A percentile compares a stretch with the other conserved stretches of the same genome.
Evolutionary conservation across 2,888 invertebrate genomes (phyloP).

Genomic region (Sepiola atlantica): DNA sequence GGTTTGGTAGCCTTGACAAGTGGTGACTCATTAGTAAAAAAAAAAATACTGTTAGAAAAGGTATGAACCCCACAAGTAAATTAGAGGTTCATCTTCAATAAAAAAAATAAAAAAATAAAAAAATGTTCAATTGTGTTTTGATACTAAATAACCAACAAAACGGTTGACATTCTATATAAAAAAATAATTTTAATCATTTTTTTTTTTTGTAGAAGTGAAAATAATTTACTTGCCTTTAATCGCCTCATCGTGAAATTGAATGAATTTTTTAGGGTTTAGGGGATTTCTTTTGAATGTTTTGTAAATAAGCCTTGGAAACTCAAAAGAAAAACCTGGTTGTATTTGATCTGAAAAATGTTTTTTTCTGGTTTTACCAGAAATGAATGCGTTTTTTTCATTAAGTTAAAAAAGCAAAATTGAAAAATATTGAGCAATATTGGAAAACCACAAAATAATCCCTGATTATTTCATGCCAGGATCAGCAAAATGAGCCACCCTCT

Average conservation of each 20-base stretch:
- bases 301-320: neutral
- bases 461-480: neutral
- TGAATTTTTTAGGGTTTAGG: neutral
- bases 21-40: no score
- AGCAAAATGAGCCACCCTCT: neutral
- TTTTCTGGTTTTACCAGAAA: neutral
- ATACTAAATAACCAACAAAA: no score
- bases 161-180: no score
- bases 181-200: no score
- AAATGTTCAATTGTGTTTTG: no score
- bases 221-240: neutral
- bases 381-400: neutral
- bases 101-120: no score
- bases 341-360: neutral
- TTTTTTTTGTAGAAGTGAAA: neutral
- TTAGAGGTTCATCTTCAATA: no score
- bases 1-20: no score
- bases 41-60: no score
- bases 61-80: no score
- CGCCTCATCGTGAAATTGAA: neutral
- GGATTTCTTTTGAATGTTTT: neutral
- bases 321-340: neutral
- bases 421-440: neutral
- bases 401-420: no score
- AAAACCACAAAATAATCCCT: neutral